Percentiles rank a stretch among this genome's conserved stretches.
Conservation (phyloP, 2,888 invertebrate species). For the Rotaria macrura region DNA sequence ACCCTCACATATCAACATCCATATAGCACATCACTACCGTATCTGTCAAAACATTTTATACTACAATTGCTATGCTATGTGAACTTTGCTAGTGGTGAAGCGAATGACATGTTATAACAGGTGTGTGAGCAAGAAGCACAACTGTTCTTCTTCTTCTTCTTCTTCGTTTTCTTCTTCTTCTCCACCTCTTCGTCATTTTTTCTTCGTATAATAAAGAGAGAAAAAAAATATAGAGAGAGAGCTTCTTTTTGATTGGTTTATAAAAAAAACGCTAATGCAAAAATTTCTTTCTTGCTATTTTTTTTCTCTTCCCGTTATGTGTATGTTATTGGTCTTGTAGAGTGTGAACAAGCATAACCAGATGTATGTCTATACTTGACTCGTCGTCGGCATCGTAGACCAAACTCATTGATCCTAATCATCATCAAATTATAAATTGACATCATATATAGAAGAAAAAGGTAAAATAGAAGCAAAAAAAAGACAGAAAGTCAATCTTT, state of each 20-base stretch:
- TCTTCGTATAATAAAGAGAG: too few species aligned
- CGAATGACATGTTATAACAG: conserved; percentile 11
- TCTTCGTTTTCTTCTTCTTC: too few species aligned
- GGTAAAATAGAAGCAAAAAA: background rate
- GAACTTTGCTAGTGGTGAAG: conserved; percentile 2
- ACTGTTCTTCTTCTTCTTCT: background rate
- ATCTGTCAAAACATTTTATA: conserved; percentile 10
- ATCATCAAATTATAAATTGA: background rate
- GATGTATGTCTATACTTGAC: background rate
- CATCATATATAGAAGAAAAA: background rate
- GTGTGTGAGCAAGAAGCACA: conserved; percentile 1
- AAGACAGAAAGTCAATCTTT: background rate
- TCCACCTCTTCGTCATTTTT: too few species aligned
- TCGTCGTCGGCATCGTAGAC: background rate
- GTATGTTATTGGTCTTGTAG: background rate
- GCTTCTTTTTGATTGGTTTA: background rate
- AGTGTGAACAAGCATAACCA: background rate
- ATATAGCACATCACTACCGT: background rate
- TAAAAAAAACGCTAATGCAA: background rate
- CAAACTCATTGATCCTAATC: background rate
- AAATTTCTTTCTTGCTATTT: background rate
- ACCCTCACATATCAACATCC: background rate
- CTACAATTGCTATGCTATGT: background rate
- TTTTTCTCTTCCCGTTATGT: background rate
- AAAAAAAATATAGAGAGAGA: background rate